phyloP scores from a whole-genome alignment of 2,888 invertebrate genomes.

The Chloromyia formosa region DNA sequence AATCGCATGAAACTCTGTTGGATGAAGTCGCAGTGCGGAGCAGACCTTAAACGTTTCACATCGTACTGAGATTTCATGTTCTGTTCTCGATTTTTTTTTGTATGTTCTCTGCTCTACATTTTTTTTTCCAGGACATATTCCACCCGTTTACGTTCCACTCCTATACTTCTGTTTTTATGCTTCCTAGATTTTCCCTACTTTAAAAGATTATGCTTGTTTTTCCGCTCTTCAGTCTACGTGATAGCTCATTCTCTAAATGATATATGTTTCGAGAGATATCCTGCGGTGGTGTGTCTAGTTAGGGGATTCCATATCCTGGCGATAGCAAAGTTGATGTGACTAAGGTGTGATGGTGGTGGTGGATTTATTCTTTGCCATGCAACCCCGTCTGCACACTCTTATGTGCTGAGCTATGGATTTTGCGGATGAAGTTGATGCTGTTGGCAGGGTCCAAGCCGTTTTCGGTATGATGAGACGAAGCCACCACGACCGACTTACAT shows the following conservation, averaged over 20 bases:
- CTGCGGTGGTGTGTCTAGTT: not conserved
- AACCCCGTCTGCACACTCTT: not conserved
- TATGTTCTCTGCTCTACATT: not conserved
- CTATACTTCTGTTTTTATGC: not conserved
- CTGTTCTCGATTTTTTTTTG: not conserved
- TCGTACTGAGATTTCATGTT: slow-evolving; percentile 25
- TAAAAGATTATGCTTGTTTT: slow-evolving; percentile 33
- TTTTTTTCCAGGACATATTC: too few relatives aligned
- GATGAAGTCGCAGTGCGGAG: slow-evolving; percentile 29
- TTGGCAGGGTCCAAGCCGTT: not conserved
- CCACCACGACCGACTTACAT: slow-evolving; percentile 42
- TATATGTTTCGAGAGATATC: slow-evolving; percentile 22
- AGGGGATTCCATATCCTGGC: slow-evolving; percentile 7
- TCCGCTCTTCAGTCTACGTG: slow-evolving; percentile 34
- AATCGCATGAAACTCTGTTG: slow-evolving; percentile 42
- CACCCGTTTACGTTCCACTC: not conserved
- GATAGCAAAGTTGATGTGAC: not conserved
- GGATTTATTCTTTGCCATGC: not conserved
- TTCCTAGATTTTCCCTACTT: not conserved
- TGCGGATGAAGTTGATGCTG: not conserved
- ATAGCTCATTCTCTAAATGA: slow-evolving; percentile 30
- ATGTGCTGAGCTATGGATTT: not conserved
- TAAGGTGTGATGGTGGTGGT: not conserved
- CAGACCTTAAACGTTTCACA: slow-evolving; percentile 32
- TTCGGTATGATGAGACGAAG: not conserved